A percentile compares a stretch with the other conserved stretches of the same genome.
These are phyloP conservation scores for Carposina sasakii DNA, from an alignment of 1,140 invertebrate genomes.

Conservation along the genomic window DNA sequence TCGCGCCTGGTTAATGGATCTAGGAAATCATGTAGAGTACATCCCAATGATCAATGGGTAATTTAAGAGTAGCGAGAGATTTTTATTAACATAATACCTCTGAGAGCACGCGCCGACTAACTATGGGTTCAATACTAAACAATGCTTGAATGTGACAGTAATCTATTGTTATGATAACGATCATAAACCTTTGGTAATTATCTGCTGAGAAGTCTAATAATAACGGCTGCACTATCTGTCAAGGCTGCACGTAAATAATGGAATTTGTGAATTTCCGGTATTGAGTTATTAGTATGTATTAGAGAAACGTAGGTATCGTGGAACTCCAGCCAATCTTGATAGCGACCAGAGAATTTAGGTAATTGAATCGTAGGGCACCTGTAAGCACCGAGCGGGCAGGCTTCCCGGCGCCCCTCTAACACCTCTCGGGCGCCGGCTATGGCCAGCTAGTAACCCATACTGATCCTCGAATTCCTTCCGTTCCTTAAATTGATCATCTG, in stretches of 20 bases:
- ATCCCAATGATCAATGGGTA: constrained; percentile 1
- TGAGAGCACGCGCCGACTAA: not conserved
- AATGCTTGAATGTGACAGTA: constrained; percentile 13
- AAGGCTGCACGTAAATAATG: constrained; percentile 14
- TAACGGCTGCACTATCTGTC: constrained; percentile 24
- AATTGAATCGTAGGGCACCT: constrained; percentile 14
- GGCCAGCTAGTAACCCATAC: constrained; percentile 4
- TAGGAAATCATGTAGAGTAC: constrained; percentile 6
- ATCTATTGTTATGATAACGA: constrained; percentile 16
- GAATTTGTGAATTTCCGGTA: constrained; percentile 22
- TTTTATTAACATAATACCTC: not conserved
- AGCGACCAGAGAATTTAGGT: not conserved
- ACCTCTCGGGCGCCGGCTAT: not conserved
- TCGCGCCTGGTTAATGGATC: constrained; percentile 4
- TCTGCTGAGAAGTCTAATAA: constrained; percentile 27
- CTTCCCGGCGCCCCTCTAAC: not conserved
- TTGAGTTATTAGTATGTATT: constrained; percentile 29
- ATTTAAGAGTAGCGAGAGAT: constrained; percentile 6
- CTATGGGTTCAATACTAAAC: not conserved
- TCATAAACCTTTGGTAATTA: constrained; percentile 17
- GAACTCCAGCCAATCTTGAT: constrained; percentile 7
- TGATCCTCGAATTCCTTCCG: constrained; percentile 5
- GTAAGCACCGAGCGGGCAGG: not conserved
- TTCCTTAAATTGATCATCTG: constrained; percentile 7
- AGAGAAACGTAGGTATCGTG: constrained; percentile 32